Evolutionary conservation across 1,140 invertebrate species (phyloP).

Genomic region (Atta cephalotes): DNA sequence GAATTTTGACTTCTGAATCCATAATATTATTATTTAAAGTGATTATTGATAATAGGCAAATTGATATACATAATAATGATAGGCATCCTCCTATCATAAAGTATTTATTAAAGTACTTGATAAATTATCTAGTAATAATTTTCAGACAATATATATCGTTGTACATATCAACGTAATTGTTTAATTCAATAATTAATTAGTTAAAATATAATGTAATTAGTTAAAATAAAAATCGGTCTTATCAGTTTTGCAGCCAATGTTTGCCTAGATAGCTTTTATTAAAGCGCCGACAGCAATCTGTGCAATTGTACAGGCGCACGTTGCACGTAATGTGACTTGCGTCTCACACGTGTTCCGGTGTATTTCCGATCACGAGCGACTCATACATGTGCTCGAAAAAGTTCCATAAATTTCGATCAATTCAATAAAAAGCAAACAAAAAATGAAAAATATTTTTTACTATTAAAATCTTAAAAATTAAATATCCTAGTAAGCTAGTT

Average conservation of each 20-base stretch:
- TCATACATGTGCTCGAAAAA: background rate
- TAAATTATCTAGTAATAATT: constrained; percentile 6
- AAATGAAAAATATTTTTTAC: background rate
- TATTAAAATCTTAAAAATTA: background rate
- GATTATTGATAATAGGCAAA: background rate
- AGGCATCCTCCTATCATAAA: background rate
- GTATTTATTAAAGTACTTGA: background rate
- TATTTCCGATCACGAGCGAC: constrained; percentile 17
- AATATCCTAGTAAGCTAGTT: no score
- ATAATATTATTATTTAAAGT: background rate
- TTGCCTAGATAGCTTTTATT: constrained; percentile 11
- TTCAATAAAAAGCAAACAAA: background rate
- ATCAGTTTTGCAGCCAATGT: background rate
- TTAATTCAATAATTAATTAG: constrained; percentile 10
- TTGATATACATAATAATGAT: background rate
- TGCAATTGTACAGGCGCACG: constrained; percentile 13
- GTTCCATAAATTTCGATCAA: background rate
- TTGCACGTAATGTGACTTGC: constrained; percentile 41
- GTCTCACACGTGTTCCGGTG: background rate
- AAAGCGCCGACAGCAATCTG: background rate
- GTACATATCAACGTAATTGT: constrained; percentile 26
- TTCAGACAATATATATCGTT: background rate
- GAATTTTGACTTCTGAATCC: background rate
- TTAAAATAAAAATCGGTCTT: constrained; percentile 37
- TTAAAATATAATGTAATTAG: background rate